Evolutionary conservation across 2,797 vertebrate species (phyloP), one percentile per base, ranked within the genome.

Genomic region (Leucoraja ocellata): DNA sequence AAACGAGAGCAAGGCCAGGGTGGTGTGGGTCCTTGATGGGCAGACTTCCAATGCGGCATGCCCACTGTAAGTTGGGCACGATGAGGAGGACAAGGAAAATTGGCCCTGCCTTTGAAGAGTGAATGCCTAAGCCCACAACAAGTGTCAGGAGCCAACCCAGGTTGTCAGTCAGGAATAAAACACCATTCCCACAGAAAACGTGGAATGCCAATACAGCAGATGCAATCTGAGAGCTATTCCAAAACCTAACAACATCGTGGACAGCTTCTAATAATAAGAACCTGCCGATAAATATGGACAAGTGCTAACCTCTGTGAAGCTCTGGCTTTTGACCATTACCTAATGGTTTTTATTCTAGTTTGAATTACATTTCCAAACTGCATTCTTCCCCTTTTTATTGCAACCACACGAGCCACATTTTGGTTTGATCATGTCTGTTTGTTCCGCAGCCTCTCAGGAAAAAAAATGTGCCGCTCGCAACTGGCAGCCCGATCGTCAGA

Each of bases 381-480:
- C 14, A 88, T 5, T 9, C 84, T 68, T 88, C 18, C 84, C 84
- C 13, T 88, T 88, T n/a, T 54, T 54, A 5, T 3, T 88, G 61
- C 36, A 16, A 32, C 32, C 14, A 10, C n/a, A 32, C 25, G n/a
- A 36, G 63, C n/a, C n/a, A 88, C 63, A 36, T 32, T 68, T 88
- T 18, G 84, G 61, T 88, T 88, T 36, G n/a, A 88, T 88, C 63
- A 36, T 88, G 61, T 63, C 84, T 88, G 84, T 86, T 54, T 88
- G 61, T 32, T 32, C n/a, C 32, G 63, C 84, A 68, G 84, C 63
- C 83, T 86, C 84, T 88, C n/a, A 68, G n/a, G 46, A 54, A 54
- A 16, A 16, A 36, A 88, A 88, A 88, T 68, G 28, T 88, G 61
- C n/a, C n/a, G 84, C 61, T 88, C 36, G 84, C 84, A 88, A 88